Evolutionary conservation across 2,113 vertebrate genomes (phyloP).

Genomic region (Sinocyclocheilus anshuiensis): DNA sequence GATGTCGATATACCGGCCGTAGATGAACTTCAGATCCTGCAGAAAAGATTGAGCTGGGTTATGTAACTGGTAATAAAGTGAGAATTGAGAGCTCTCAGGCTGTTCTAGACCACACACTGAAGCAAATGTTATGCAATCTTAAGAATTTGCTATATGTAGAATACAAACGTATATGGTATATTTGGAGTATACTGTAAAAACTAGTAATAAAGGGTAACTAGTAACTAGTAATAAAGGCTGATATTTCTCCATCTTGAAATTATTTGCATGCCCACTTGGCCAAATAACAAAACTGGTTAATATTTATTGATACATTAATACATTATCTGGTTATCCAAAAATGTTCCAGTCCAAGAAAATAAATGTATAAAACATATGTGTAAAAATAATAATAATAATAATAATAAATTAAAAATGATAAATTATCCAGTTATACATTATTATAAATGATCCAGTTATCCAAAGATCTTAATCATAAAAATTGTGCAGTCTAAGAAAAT

Average conservation of each 20-base stretch:
- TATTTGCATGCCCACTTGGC: background rate
- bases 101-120: background rate
- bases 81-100: background rate
- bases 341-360: background rate
- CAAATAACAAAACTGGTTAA: background rate
- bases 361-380: background rate
- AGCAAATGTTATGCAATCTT: background rate
- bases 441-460: too few relatives aligned
- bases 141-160: background rate
- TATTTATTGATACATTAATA: background rate
- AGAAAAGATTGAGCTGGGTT: conserved; percentile 45
- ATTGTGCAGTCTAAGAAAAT: background rate
- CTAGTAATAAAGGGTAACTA: too few relatives aligned
- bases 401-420: too few relatives aligned
- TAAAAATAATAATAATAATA: background rate
- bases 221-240: background rate
- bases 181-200: background rate
- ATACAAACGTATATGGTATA: background rate
- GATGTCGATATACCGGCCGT: conserved; percentile 90
- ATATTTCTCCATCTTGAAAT: background rate
- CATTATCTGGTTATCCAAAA: background rate
- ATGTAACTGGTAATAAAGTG: background rate
- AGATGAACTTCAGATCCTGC: conserved; percentile 97
- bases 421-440: too few relatives aligned
- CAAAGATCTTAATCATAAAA: too few relatives aligned